Evolutionary conservation across 2,797 vertebrate genomes (phyloP), one percentile per base, ranked within the genome.

Genomic region (Malacoctenus gilli): DNA sequence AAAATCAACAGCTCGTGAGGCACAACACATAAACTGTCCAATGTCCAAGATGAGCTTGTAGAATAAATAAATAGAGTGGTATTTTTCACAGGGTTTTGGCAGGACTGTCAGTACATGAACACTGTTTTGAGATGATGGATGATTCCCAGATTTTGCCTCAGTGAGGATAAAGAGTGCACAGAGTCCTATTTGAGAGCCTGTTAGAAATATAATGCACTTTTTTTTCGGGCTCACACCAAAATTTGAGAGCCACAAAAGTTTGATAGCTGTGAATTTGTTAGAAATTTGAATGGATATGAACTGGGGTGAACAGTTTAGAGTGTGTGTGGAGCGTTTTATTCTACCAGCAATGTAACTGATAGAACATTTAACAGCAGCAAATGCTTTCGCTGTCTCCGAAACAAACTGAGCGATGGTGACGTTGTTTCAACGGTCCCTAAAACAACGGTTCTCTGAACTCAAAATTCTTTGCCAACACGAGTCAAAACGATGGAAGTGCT

Each of bases 1-100:
- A 77, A 79, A 73, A 75, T 59, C 57, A 82, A 65, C 77, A 74
- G 63, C 54, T 40, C 58, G 54, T 8, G 31, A 72, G 55, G 37
- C 49, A 8, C 18, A 64, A 53, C 43, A 69, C 54, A 54, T 34
- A 42, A 55, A 50, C 19, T 37, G 53, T 58, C 48, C 48, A 8
- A 51, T 15, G 35, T 68, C 73, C 51, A 36, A 59, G 64, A 80
- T 40, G 60, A 68, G 74, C 42, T 58, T 2, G 49, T 36, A 43
- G 61, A 63, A 72, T 71, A 60, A 74, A 79, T 71, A 64, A 83
- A 73, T 9, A 66, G 36, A 46, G 61, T 47, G 38, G 46, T 19
- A 32, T 75, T 54, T 65, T 71, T 71, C 23, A 21, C 22, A n/a
- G 15, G 23, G 32, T 13, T 73, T 62, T 78, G 69, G 75, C 71